Conservation (phyloP, 2,797 vertebrate species). For the Lagorchestes hirsutus region DNA sequence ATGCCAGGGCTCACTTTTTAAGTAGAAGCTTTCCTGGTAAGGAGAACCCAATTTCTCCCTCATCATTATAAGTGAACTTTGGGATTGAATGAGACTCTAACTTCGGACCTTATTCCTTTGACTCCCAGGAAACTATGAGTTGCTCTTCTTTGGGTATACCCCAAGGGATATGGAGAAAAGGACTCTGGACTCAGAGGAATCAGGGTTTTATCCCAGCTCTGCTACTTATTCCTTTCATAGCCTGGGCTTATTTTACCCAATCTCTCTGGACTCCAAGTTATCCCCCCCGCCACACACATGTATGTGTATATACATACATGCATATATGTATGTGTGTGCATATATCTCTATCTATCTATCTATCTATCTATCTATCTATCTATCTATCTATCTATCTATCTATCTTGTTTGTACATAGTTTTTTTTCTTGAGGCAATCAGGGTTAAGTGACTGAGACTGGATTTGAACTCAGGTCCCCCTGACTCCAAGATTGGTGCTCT, state of each 20-base stretch:
- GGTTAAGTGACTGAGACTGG: not conserved
- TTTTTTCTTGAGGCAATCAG: not conserved
- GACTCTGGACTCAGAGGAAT: not conserved
- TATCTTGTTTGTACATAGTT: not conserved
- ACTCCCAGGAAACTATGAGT: not conserved
- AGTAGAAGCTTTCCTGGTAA: not conserved
- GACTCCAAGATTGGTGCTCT: not conserved
- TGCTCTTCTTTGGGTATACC: not conserved
- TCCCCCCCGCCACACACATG: not conserved
- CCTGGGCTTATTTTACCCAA: not conserved
- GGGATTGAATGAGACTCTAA: rapidly evolving
- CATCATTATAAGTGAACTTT: not conserved
- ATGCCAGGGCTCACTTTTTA: not conserved
- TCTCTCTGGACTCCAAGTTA: not conserved
- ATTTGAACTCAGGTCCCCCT: not conserved
- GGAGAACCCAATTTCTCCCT: not conserved
- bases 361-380: not conserved
- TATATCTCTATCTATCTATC: too few species aligned
- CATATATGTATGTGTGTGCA: too few species aligned
- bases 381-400: not conserved
- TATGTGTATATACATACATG: too few species aligned
- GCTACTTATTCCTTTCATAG: not conserved
- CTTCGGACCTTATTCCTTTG: not conserved
- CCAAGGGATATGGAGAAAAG: not conserved
- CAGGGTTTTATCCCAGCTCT: not conserved